Evolutionary conservation across 2,888 invertebrate genomes (phyloP).

Genomic region (Adela reaumurella): DNA sequence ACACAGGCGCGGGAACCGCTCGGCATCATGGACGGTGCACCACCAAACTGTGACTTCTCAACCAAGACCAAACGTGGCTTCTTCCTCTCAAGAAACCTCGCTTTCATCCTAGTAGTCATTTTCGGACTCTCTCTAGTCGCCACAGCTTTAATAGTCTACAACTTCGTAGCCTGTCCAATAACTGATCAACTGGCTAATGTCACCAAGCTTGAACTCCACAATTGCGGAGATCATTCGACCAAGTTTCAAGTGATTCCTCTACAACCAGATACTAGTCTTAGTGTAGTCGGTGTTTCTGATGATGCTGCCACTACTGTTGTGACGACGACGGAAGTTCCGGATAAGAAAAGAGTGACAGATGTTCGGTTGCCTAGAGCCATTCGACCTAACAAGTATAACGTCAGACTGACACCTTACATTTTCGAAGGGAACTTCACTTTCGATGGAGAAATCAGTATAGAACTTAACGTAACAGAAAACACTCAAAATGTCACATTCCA

Average conservation of each 20-base stretch:
- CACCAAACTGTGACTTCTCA: slow-evolving; percentile 61
- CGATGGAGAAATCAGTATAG: slow-evolving; percentile 64
- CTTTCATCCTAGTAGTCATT: slow-evolving; percentile 58
- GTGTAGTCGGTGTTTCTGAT: slow-evolving; percentile 22
- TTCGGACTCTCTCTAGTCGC: slow-evolving; percentile 64
- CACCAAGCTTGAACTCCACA: slow-evolving; percentile 40
- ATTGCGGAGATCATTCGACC: slow-evolving; percentile 30
- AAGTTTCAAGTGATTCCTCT: slow-evolving; percentile 40
- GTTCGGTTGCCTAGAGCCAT: slow-evolving; percentile 68
- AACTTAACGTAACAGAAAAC: slow-evolving; percentile 57
- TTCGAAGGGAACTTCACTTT: slow-evolving; percentile 76
- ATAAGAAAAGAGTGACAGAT: slow-evolving; percentile 29
- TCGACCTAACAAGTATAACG: slow-evolving; percentile 64
- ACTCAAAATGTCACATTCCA: slow-evolving; percentile 72
- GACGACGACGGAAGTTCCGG: slow-evolving; percentile 5
- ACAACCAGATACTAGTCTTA: slow-evolving; percentile 35
- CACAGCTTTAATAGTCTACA: slow-evolving; percentile 73
- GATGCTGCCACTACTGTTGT: background rate
- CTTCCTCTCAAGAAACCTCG: slow-evolving; percentile 62
- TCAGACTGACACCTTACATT: slow-evolving; percentile 70
- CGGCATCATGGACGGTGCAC: slow-evolving; percentile 58
- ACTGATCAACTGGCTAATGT: slow-evolving; percentile 41
- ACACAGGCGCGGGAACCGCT: slow-evolving; percentile 47
- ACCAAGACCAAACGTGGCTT: slow-evolving; percentile 59
- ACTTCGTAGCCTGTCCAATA: slow-evolving; percentile 65